Percentiles rank a stretch among this genome's conserved stretches.
These are phyloP conservation scores for Agrochola litura DNA, from an alignment of 2,888 invertebrate species.

Conservation along the genomic window DNA sequence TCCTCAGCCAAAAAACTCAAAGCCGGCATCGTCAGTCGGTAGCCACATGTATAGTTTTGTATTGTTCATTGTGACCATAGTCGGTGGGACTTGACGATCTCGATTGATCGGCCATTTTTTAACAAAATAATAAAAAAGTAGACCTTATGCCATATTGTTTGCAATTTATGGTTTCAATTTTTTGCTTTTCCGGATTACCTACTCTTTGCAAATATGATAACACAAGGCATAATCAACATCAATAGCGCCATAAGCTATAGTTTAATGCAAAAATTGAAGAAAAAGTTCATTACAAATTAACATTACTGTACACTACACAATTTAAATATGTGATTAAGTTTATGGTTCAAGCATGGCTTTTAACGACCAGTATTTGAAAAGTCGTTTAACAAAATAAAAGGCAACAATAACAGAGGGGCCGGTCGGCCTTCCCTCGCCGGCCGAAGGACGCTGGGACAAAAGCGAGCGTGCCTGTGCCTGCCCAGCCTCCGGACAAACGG, in stretches of 20 bases:
- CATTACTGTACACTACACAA: neutral
- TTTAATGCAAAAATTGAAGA: neutral
- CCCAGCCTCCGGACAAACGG: slow-evolving; percentile 77
- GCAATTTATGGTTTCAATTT: slow-evolving; percentile 85
- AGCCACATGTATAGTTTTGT: slow-evolving; percentile 86
- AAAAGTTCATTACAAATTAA: neutral
- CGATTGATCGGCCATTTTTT: slow-evolving; percentile 84
- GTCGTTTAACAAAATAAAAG: slow-evolving; percentile 67
- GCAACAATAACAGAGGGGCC: slow-evolving; percentile 70
- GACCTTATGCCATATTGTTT: slow-evolving; percentile 81
- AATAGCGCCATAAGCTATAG: neutral
- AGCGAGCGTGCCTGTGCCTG: slow-evolving; percentile 77
- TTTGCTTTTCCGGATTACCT: slow-evolving; percentile 81
- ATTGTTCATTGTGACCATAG: slow-evolving; percentile 87
- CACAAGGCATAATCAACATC: slow-evolving; percentile 1
- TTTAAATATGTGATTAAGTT: slow-evolving; percentile 20
- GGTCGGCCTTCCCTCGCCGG: slow-evolving; percentile 78
- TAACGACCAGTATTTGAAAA: slow-evolving; percentile 68
- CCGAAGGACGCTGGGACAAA: slow-evolving; percentile 84
- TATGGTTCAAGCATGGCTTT: slow-evolving; percentile 28
- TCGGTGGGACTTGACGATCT: slow-evolving; percentile 81
- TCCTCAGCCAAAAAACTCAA: slow-evolving; percentile 66
- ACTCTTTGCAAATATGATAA: slow-evolving; percentile 21
- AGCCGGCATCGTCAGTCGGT: slow-evolving; percentile 83
- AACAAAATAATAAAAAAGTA: slow-evolving; percentile 73